Evolutionary conservation across 2,113 vertebrate species (phyloP).

Genomic region (Psettodes erumei): DNA sequence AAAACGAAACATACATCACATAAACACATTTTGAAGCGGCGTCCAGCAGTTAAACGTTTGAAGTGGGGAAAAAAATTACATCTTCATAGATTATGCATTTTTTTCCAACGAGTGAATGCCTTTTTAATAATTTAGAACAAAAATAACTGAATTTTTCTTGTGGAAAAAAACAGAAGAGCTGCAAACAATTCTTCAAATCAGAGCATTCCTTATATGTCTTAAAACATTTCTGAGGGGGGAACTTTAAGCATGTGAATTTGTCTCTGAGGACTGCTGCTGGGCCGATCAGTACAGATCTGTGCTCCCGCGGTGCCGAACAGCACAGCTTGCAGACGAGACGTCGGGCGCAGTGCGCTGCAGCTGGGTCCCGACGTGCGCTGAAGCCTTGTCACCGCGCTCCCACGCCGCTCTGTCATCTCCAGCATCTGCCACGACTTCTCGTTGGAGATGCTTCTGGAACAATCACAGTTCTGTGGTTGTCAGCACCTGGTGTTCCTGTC

Average conservation of each 20-base stretch:
- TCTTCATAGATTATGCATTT: neutral
- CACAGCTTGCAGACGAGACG: constrained; percentile 56
- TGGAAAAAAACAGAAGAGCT: neutral
- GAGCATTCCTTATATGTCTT: neutral
- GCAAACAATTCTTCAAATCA: neutral
- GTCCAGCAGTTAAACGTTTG: neutral
- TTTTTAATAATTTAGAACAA: neutral
- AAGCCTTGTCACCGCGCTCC: constrained; percentile 69
- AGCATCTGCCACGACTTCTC: constrained; percentile 73
- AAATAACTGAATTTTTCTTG: neutral
- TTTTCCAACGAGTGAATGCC: neutral
- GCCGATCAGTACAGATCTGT: constrained; percentile 40
- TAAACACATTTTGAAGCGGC: neutral
- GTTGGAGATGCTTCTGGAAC: constrained; percentile 68
- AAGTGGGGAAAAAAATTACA: neutral
- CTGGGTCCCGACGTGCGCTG: constrained; percentile 63
- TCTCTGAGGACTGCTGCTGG: constrained; percentile 10
- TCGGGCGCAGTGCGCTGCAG: constrained; percentile 52
- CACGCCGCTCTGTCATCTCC: constrained; percentile 67
- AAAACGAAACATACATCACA: neutral
- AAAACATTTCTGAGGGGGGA: neutral
- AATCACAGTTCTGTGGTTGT: constrained; percentile 68
- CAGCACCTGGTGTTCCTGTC: constrained; percentile 76
- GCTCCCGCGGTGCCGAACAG: constrained; percentile 22
- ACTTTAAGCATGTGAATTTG: neutral